A percentile compares a stretch with the other conserved stretches of the same genome.
Conservation (phyloP, 2,797 vertebrate species). For the Gallirallus australis region DNA sequence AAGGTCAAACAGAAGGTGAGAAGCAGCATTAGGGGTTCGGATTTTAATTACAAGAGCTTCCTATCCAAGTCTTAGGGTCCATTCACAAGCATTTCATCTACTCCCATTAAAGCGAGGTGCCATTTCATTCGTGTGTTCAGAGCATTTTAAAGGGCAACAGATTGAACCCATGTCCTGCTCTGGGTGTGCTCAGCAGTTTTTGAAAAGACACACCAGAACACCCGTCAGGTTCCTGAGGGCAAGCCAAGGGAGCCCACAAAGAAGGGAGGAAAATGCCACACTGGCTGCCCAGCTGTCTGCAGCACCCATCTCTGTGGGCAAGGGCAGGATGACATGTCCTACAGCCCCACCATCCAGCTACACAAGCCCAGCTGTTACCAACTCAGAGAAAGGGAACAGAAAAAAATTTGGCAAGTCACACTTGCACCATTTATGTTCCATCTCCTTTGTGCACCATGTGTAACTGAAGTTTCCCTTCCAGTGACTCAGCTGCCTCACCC, state of each 20-base stretch:
- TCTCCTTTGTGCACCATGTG: not conserved
- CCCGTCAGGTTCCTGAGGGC: not conserved
- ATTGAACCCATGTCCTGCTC: not conserved
- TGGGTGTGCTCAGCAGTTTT: not conserved
- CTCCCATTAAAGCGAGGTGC: not conserved
- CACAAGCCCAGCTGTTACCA: not conserved
- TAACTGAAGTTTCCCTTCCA: not conserved
- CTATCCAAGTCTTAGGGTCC: not conserved
- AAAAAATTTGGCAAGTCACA: not conserved
- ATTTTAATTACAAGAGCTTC: not conserved
- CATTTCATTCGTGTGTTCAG: not conserved
- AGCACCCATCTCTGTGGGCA: not conserved
- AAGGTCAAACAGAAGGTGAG: not conserved
- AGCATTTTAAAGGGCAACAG: accelerated
- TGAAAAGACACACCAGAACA: not conserved
- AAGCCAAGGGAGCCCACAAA: not conserved
- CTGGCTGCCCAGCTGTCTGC: not conserved
- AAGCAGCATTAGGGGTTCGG: not conserved
- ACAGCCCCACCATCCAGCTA: not conserved
- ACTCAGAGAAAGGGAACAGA: not conserved
- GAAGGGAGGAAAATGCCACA: not conserved
- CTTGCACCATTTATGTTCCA: not conserved
- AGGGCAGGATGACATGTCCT: not conserved
- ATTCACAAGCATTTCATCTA: not conserved
- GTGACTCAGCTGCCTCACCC: not conserved